Percentiles rank a stretch among this genome's conserved stretches.
phyloP scores from a whole-genome alignment of 2,113 vertebrate genomes.

The Zosterops lateralis region DNA sequence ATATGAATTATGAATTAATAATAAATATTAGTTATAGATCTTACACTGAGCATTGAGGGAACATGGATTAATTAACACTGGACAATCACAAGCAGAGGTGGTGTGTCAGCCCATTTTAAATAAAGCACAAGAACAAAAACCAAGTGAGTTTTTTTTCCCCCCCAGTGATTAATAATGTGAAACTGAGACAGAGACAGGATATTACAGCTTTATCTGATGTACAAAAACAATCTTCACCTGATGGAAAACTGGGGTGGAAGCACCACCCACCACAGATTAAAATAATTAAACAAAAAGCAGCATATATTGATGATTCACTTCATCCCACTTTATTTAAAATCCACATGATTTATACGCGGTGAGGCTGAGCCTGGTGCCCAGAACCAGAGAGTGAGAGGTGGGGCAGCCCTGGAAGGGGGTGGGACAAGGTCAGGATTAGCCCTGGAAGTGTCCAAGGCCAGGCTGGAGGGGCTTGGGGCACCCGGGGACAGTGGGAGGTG shows the following conservation, averaged over 20 bases:
- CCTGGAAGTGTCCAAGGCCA: background rate
- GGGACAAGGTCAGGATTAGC: background rate
- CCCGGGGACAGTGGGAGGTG: background rate
- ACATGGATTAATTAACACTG: fast-evolving
- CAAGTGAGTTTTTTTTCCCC: background rate
- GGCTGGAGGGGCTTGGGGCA: background rate
- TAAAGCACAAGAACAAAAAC: background rate
- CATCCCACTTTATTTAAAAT: background rate
- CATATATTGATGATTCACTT: background rate
- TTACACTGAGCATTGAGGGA: background rate
- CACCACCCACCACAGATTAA: constrained; percentile 70
- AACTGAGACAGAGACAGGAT: background rate
- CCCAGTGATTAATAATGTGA: fast-evolving
- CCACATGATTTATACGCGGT: fast-evolving
- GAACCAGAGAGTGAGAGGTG: fast-evolving
- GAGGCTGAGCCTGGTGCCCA: background rate
- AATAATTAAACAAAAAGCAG: background rate
- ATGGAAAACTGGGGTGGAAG: background rate
- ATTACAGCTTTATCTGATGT: fast-evolving
- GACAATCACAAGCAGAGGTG: background rate
- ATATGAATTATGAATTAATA: background rate
- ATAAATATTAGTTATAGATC: background rate
- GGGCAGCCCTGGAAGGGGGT: background rate
- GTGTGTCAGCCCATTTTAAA: background rate
- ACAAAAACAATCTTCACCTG: background rate